A percentile compares a stretch with the other conserved stretches of the same genome.
Evolutionary conservation across 2,797 vertebrate species (phyloP).

Genomic region (Myotis planiceps): DNA sequence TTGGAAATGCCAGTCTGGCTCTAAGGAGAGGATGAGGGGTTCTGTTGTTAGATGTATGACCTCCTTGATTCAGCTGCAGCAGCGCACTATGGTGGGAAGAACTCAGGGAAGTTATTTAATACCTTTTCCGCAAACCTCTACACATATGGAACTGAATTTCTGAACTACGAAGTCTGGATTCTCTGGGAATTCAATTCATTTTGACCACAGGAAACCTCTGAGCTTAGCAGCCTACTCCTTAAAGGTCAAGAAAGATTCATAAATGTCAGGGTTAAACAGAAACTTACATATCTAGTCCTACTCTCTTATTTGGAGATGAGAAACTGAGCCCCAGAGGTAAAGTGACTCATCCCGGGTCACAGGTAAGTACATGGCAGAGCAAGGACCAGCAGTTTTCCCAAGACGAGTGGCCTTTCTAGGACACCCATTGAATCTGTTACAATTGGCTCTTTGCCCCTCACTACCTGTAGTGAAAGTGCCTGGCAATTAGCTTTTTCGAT

Average conservation of each 20-base stretch:
- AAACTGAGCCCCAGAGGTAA: neutral
- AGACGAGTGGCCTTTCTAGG: neutral
- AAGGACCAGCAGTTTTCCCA: neutral
- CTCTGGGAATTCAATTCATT: neutral
- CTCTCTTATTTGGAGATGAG: neutral
- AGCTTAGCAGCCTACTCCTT: neutral
- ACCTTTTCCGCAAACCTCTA: neutral
- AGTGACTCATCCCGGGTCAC: neutral
- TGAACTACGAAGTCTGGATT: neutral
- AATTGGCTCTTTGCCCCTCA: neutral
- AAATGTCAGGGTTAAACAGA: neutral
- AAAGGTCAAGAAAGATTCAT: neutral
- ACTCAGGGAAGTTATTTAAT: neutral
- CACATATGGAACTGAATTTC: constrained; percentile 23
- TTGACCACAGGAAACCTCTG: neutral
- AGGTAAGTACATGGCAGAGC: neutral
- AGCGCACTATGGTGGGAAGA: neutral
- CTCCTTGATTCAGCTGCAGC: neutral
- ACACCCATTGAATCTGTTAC: neutral
- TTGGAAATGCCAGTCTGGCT: neutral
- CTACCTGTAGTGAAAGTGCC: neutral
- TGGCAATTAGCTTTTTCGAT: neutral
- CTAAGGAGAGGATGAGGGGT: neutral
- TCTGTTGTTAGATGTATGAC: neutral
- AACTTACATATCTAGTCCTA: neutral